Conservation (phyloP, 2,113 vertebrate species). For the Mus spicilegus region DNA sequence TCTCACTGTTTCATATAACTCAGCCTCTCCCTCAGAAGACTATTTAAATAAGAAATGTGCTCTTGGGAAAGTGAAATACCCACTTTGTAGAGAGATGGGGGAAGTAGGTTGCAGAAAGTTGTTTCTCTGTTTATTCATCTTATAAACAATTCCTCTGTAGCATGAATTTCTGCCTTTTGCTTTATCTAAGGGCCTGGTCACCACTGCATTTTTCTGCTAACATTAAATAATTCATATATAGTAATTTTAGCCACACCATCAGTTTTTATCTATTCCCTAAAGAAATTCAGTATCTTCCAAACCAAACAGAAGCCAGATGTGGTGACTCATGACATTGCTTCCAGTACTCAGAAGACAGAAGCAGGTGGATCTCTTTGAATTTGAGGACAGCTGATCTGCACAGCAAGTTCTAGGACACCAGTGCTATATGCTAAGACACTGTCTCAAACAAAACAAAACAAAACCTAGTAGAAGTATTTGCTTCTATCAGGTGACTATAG, state of each 20-base stretch:
- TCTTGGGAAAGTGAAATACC: neutral
- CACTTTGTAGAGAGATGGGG: neutral
- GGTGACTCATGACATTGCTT: neutral
- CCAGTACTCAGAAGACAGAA: neutral
- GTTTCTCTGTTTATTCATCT: constrained; percentile 26
- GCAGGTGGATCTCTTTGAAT: neutral
- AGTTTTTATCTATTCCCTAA: neutral
- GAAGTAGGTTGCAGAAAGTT: neutral
- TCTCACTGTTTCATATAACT: neutral
- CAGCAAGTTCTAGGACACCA: neutral
- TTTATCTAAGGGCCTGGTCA: constrained; percentile 6
- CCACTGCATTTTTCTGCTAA: neutral
- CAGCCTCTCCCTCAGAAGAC: neutral
- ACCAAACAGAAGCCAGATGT: neutral
- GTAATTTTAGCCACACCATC: neutral
- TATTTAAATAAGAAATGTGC: neutral
- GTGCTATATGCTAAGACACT: neutral
- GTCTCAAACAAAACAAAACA: neutral
- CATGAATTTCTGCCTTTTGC: neutral
- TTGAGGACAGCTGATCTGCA: neutral
- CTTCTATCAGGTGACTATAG: neutral
- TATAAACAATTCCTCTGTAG: neutral
- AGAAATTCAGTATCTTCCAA: constrained; percentile 16
- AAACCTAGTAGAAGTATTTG: constrained; percentile 15
- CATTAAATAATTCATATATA: neutral